Evolutionary conservation across 2,797 vertebrate genomes (phyloP).

Genomic region (Taenioides sp.): DNA sequence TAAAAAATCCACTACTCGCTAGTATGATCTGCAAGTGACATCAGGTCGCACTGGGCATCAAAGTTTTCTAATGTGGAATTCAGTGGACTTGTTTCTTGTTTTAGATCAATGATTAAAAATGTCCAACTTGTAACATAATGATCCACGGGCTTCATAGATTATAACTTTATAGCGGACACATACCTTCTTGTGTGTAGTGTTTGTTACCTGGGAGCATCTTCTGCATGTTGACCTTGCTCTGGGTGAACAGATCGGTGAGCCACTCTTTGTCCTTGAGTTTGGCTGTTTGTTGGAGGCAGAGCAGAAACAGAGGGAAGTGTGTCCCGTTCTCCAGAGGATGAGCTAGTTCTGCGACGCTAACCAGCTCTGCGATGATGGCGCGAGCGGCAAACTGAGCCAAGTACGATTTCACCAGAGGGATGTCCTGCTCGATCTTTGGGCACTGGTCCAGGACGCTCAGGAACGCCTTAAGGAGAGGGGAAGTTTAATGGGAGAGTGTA

Average conservation of each 20-base stretch:
- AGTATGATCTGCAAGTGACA: too few relatives aligned
- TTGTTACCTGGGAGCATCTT: constrained; percentile 95
- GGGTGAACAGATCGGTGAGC: constrained; percentile 94
- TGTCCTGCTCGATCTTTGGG: constrained; percentile 93
- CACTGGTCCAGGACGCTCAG: constrained; percentile 93
- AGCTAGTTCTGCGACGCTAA: constrained; percentile 92
- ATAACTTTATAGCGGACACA: neutral
- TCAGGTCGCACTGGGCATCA: too few relatives aligned
- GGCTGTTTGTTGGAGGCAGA: constrained; percentile 96
- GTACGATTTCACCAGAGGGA: constrained; percentile 97
- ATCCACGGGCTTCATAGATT: too few relatives aligned
- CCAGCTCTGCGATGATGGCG: constrained; percentile 88
- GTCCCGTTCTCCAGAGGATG: constrained; percentile 94
- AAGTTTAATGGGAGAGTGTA: too few relatives aligned
- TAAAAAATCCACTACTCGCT: too few relatives aligned
- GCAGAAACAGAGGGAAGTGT: constrained; percentile 97
- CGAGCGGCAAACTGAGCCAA: constrained; percentile 96
- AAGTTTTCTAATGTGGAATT: too few relatives aligned
- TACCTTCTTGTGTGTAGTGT: neutral
- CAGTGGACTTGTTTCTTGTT: too few relatives aligned
- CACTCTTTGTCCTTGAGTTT: constrained; percentile 96
- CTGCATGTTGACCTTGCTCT: constrained; percentile 98
- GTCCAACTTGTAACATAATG: too few relatives aligned
- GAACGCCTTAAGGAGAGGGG: constrained; percentile 79
- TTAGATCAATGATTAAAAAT: too few relatives aligned